Conservation (phyloP, 1,140 invertebrate species). For the Papilio machaon region DNA sequence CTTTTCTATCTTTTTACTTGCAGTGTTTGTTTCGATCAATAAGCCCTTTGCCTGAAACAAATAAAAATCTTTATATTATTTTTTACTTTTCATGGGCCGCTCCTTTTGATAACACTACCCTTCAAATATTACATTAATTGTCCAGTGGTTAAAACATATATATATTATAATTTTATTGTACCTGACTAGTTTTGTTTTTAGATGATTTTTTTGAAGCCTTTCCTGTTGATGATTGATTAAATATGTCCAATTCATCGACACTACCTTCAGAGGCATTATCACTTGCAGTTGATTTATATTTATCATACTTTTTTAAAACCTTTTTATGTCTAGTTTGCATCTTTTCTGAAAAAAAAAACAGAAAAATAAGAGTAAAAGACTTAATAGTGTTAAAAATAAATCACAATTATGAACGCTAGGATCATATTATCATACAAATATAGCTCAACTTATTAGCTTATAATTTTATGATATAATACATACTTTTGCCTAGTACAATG, state of each 20-base stretch:
- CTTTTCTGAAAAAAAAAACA: conserved; percentile 58
- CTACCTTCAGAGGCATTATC: conserved; percentile 43
- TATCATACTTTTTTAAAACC: conserved; percentile 57
- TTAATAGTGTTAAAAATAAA: no score
- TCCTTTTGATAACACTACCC: no score
- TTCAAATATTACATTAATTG: no score
- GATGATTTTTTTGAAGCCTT: conserved; percentile 30
- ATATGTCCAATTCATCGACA: conserved; percentile 50
- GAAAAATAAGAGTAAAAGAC: background rate
- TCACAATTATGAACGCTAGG: no score
- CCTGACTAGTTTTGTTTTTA: conserved; percentile 40
- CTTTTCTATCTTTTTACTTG: background rate
- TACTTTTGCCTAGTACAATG: conserved; percentile 61
- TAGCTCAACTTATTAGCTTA: background rate
- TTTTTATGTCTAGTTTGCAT: conserved; percentile 46
- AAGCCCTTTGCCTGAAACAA: background rate
- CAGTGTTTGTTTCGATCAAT: background rate
- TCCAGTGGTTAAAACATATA: no score
- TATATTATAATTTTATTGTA: conserved; percentile 33
- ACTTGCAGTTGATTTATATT: conserved; percentile 40
- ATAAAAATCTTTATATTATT: background rate
- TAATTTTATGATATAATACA: conserved; percentile 46
- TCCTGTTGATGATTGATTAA: conserved; percentile 44
- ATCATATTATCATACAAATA: no score
- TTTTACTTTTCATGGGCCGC: no score